Evolutionary conservation across 2,797 vertebrate species (phyloP).

Genomic region (Myiotriccus ornatus): DNA sequence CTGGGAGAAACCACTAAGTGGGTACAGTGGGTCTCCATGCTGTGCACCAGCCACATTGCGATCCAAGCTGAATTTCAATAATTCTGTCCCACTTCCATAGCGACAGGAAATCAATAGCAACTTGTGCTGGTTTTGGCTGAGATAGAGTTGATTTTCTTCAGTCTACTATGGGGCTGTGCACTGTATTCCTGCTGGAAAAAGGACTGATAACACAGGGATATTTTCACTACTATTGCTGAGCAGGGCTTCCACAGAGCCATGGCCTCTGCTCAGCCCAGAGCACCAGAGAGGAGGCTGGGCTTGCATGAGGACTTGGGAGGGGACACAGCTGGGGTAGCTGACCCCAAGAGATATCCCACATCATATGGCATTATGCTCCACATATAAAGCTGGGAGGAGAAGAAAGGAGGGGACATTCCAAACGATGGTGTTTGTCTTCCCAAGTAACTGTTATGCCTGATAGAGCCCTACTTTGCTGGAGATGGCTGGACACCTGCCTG

Average conservation of each 20-base stretch:
- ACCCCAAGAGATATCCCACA: background rate
- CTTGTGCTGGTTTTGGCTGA: background rate
- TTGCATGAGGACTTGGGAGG: background rate
- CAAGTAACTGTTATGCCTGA: rapidly evolving
- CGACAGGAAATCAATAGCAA: background rate
- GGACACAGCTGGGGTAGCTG: background rate
- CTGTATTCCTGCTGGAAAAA: background rate
- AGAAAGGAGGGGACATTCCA: background rate
- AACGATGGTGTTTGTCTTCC: background rate
- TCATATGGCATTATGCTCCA: rapidly evolving
- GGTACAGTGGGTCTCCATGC: background rate
- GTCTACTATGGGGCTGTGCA: background rate
- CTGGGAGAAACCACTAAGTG: background rate
- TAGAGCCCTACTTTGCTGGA: background rate
- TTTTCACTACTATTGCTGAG: background rate
- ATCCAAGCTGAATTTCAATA: background rate
- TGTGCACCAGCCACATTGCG: rapidly evolving
- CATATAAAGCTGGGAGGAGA: background rate
- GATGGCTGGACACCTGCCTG: background rate
- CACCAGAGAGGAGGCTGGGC: rapidly evolving
- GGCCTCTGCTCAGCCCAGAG: background rate
- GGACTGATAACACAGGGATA: background rate
- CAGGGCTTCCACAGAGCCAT: background rate
- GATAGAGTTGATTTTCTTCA: background rate
- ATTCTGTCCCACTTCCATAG: background rate